These are phyloP conservation scores for Prunella strophiata DNA, from an alignment of 2,797 vertebrate genomes.

Conservation along the genomic window DNA sequence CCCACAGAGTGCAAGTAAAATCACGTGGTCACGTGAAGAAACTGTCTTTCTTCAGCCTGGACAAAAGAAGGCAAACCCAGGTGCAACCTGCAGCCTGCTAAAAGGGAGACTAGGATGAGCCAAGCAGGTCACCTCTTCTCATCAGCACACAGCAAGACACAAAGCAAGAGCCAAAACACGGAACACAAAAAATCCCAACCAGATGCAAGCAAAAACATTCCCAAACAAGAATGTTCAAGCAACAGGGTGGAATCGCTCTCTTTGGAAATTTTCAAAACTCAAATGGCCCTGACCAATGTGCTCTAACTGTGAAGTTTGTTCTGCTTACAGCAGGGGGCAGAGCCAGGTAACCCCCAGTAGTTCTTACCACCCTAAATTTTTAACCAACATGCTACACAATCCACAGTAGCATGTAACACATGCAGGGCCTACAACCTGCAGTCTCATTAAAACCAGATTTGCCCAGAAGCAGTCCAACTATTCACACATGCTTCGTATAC, in stretches of 20 bases:
- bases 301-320: neutral
- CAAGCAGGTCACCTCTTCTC: neutral
- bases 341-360: neutral
- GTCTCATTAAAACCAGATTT: neutral
- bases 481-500: neutral
- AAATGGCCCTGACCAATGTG: neutral
- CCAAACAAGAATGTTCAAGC: neutral
- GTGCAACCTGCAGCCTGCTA: neutral
- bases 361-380: neutral
- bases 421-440: neutral
- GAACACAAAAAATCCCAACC: neutral
- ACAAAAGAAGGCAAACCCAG: neutral
- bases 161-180: neutral
- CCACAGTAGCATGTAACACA: neutral
- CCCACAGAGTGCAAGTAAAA: neutral
- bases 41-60: neutral
- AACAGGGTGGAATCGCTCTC: neutral
- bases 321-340: neutral
- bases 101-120: neutral
- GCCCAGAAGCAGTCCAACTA: neutral
- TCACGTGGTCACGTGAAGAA: neutral
- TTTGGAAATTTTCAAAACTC: neutral
- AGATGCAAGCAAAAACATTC: accelerated
- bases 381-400: neutral
- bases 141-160: neutral